Percentiles rank a stretch among this genome's conserved stretches.
Conservation (phyloP, 2,113 vertebrate species). For the Rhegmatorhina hoffmannsi region DNA sequence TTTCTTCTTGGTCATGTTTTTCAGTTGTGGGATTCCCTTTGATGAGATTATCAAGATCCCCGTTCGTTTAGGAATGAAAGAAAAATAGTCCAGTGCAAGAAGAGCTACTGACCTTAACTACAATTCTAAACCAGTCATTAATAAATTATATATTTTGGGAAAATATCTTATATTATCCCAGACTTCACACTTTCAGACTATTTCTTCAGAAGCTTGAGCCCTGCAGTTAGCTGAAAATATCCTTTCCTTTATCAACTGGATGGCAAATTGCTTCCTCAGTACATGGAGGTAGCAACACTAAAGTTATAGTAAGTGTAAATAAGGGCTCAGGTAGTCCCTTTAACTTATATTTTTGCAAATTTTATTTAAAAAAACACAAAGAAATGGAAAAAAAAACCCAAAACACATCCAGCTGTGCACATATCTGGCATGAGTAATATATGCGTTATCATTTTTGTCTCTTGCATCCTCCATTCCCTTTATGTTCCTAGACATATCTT, state of each 20-base stretch:
- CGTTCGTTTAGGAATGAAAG: constrained; percentile 23
- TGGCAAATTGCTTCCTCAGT: background rate
- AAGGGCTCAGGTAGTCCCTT: background rate
- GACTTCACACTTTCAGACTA: background rate
- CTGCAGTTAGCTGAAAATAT: background rate
- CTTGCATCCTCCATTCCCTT: background rate
- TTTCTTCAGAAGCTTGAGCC: background rate
- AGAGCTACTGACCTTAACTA: background rate
- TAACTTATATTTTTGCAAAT: background rate
- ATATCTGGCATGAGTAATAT: background rate
- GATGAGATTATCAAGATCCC: constrained; percentile 8
- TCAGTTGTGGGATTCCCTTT: background rate
- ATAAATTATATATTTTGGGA: background rate
- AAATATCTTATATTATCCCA: background rate
- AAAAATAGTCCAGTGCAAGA: background rate
- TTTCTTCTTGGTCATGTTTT: background rate
- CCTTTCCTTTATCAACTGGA: background rate
- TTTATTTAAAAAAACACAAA: background rate
- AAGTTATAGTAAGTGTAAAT: background rate
- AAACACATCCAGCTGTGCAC: background rate
- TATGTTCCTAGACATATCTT: background rate
- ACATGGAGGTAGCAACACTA: background rate
- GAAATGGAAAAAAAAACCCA: background rate
- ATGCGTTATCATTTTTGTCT: background rate
- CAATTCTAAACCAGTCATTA: background rate